Base-by-base conservation (phyloP, 2,113 vertebrate genomes). In the Ctenomys sociabilis region DNA sequence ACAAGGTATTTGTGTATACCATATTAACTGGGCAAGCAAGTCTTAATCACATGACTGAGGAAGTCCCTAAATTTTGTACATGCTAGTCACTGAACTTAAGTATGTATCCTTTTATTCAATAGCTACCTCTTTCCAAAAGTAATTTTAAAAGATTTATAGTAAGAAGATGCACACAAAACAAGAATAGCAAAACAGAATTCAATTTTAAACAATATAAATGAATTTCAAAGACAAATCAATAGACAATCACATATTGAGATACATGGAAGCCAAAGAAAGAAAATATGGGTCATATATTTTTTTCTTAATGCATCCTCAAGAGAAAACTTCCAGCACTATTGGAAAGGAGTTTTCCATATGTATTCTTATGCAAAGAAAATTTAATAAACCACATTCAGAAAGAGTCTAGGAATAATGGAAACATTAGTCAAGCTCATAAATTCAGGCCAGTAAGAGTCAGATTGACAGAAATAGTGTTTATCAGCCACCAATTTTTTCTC, bases 201-300 rank as follows among this genome's bases (percentile, higher is more conserved):
- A 10, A 86, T 73, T 78, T 22, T 28, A 4, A 87, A 57, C 6
- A 94, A 88, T 72, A 7, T 7, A 75, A n/a, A 90, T 61, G 5
- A 37, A 35, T 73, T 72, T 30, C 52, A 80, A 92, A 72, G 72
- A 73, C 45, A 72, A 84, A 72, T 7, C 8, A 59, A 30, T 40
- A 43, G 37, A 11, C 14, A 37, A 68, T 37, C 57, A 92, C 30
- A 26, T 37, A 64, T 8, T 83, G 49, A 81, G 22, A n/a, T 70
- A 30, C 13, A 54, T 35, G 72, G n/a, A 93, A 91, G n/a, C 57
- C 63, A 95, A 94, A 90, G 73, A 70, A 95, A 93, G 75, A 87
- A 88, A 80, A 57, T 26, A 61, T 43, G 59, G 45, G 30, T 81
- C 66, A 64, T 32, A 9, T 35, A 5, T 32, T 37, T 72, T 94